These are phyloP conservation scores for Mycteria americana DNA, from an alignment of 2,797 vertebrate species.

Conservation along the genomic window DNA sequence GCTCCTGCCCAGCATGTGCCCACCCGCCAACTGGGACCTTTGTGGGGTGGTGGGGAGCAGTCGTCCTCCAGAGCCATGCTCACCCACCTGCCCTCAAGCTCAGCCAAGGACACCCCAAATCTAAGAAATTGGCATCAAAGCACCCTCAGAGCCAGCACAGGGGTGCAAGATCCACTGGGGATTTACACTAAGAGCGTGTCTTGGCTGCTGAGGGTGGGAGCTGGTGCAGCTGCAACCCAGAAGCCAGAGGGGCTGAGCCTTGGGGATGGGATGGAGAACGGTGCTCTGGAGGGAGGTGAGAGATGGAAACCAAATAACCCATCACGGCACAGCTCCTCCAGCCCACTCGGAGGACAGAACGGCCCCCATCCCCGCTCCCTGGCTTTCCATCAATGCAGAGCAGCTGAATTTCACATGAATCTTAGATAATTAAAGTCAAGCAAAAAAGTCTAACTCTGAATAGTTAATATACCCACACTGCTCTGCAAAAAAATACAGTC, in stretches of 20 bases:
- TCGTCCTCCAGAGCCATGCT: rapidly evolving
- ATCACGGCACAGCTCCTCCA: neutral
- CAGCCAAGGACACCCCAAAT: neutral
- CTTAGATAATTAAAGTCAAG: neutral
- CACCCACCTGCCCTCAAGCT: neutral
- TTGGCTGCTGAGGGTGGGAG: neutral
- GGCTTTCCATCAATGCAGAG: neutral
- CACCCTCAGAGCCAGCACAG: neutral
- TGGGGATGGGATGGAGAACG: neutral
- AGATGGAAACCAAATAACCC: neutral
- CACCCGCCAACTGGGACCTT: rapidly evolving
- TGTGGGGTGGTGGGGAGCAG: neutral
- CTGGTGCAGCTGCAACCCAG: neutral
- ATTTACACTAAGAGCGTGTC: neutral
- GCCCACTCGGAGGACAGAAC: rapidly evolving
- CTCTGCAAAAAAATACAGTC: neutral
- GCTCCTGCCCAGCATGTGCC: neutral
- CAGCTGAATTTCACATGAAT: neutral
- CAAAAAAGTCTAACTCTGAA: neutral
- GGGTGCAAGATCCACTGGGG: neutral
- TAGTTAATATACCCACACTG: conserved; percentile 27
- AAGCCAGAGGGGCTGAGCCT: neutral
- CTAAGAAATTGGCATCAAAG: neutral
- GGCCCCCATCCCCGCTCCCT: neutral
- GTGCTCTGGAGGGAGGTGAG: neutral